Conservation (phyloP, 2,888 invertebrate species). For the Invenusta paracnida region DNA sequence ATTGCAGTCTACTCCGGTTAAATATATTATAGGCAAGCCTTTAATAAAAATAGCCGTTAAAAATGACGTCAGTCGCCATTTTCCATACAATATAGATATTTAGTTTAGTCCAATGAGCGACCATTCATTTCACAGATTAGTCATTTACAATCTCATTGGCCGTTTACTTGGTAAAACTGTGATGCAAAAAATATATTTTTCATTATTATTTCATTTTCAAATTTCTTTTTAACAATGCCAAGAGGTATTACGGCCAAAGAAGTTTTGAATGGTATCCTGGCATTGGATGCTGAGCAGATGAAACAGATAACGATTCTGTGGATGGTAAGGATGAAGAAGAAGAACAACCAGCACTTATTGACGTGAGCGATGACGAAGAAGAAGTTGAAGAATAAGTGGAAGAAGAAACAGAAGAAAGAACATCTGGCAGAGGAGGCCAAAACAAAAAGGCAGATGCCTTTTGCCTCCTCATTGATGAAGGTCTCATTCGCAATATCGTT, state of each 20-base stretch:
- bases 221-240: neutral
- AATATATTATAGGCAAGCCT: too few species aligned
- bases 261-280: constrained; percentile 14
- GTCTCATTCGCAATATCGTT: constrained; percentile 19
- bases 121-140: neutral
- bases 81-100: neutral
- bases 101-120: neutral
- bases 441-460: constrained; percentile 11
- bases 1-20: too few species aligned
- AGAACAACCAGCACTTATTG: neutral
- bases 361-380: constrained; percentile 12
- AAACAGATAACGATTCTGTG: constrained; percentile 22
- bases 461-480: constrained; percentile 14
- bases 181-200: neutral
- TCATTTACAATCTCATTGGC: neutral
- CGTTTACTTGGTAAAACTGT: neutral
- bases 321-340: neutral
- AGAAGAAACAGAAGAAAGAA: neutral
- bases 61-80: too few species aligned
- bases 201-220: neutral
- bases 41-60: too few species aligned
- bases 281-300: neutral
- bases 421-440: too few species aligned
- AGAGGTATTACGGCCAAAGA: neutral
- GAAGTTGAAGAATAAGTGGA: constrained; percentile 22